Base-by-base conservation (phyloP, 1,140 invertebrate species). In the Dinoponera quadriceps region DNA sequence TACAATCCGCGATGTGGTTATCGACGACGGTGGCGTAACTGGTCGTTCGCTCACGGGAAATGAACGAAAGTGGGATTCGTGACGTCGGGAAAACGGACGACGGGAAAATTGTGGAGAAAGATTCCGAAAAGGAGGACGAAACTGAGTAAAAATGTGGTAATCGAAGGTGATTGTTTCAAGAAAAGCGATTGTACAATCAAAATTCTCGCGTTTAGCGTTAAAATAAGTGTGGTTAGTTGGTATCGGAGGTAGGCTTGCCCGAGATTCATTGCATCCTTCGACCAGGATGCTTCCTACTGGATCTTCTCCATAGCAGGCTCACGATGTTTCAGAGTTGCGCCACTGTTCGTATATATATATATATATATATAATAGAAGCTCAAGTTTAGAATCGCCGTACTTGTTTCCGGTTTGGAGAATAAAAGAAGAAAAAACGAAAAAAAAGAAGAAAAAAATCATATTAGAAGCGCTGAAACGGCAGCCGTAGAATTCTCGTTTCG, bases 281-380 rank as follows among this genome's bases (percentile, higher is more conserved):
- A n/a, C 44, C 11, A 44, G 11, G n/a, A n/a, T n/a, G 11, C n/a
- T 44, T 63, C 22, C 13, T 3, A 1, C 14, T 25, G 27, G 16
- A 51, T 63, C 5, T 11, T n/a, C 18, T 44, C n/a, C 18, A 16
- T 57, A 4, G 51, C 27, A 27, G 14, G n/a, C 0, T 14, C 14
- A 55, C 16, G 20, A 48, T 60, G 16, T 49, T 22, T 18, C 33
- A 44, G 13, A 68, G 38, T 68, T 51, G 51, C 62, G 62, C 55
- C 62, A 78, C 55, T 78, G 74, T 78, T 5, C 1, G 11, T 77
- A 77, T 54, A 68, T 0, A 33, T 51, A 78, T n/a, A n/a, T n/a
- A n/a, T n/a, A n/a, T n/a, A n/a, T n/a, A 68, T 0, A 33, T 51
- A 78, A 55, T 25, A 57, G 33, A 69, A 55, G 75, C 63, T 78